Percentiles rank a stretch among this genome's conserved stretches.
Evolutionary conservation across 2,888 invertebrate species (phyloP).

Genomic region (Tinea semifulvella): DNA sequence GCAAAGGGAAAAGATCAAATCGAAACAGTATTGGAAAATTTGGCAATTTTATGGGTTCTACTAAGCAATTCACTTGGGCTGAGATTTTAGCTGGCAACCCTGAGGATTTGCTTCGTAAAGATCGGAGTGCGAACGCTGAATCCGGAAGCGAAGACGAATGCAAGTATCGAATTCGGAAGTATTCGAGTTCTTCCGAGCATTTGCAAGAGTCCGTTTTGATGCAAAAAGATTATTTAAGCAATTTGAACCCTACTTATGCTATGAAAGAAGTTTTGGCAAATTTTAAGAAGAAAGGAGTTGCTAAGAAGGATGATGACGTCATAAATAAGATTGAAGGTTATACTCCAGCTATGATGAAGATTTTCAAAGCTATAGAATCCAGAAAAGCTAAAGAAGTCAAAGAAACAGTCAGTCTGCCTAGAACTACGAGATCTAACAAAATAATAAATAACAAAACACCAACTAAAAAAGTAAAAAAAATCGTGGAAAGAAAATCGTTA

Average conservation of each 20-base stretch:
- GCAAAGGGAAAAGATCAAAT: slow-evolving; percentile 49
- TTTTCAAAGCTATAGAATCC: slow-evolving; percentile 55
- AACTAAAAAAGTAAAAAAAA: background rate
- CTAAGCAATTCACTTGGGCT: slow-evolving; percentile 72
- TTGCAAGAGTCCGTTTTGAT: slow-evolving; percentile 38
- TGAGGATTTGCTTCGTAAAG: slow-evolving; percentile 68
- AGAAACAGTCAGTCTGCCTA: background rate
- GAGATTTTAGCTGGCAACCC: slow-evolving; percentile 72
- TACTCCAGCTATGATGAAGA: slow-evolving; percentile 66
- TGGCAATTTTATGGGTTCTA: slow-evolving; percentile 61
- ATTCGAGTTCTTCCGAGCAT: slow-evolving; percentile 45
- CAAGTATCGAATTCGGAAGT: slow-evolving; percentile 52
- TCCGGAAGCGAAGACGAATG: slow-evolving; percentile 35
- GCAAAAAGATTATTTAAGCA: slow-evolving; percentile 54
- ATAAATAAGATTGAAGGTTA: slow-evolving; percentile 42
- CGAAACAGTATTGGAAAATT: slow-evolving; percentile 56
- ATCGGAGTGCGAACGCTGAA: slow-evolving; percentile 30
- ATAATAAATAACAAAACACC: background rate
- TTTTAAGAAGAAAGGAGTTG: slow-evolving; percentile 62
- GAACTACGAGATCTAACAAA: background rate
- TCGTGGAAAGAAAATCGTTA: background rate
- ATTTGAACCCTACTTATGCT: slow-evolving; percentile 73
- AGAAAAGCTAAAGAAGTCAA: slow-evolving; percentile 30
- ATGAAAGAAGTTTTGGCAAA: slow-evolving; percentile 74
- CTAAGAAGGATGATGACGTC: slow-evolving; percentile 37